These are phyloP conservation scores for Lerista edwardsae DNA, from an alignment of 2,797 vertebrate genomes.

Conservation along the genomic window DNA sequence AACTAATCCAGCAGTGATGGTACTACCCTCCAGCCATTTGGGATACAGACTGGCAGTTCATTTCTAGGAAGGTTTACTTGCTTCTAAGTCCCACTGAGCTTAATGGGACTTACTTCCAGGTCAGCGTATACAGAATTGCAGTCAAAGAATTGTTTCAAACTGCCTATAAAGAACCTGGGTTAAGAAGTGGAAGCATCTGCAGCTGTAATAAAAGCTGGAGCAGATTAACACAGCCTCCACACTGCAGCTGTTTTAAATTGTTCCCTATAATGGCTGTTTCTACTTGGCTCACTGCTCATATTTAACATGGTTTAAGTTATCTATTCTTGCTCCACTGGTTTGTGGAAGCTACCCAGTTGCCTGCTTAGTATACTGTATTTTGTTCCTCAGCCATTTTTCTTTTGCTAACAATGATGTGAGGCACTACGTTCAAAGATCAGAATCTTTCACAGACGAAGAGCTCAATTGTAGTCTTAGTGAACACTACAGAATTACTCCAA, in stretches of 20 bases:
- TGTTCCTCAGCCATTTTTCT: neutral
- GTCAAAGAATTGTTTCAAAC: neutral
- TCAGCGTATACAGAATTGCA: too few species aligned
- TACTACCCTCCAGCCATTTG: neutral
- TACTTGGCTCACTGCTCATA: neutral
- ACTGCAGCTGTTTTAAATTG: neutral
- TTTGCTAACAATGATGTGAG: neutral
- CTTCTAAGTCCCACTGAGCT: too few species aligned
- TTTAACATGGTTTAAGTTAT: neutral
- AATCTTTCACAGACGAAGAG: neutral
- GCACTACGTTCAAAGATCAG: neutral
- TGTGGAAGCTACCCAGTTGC: neutral
- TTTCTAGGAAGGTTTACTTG: too few species aligned
- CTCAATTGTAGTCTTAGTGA: neutral
- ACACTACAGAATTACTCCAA: neutral
- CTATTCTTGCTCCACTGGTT: neutral
- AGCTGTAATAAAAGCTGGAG: neutral
- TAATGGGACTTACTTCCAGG: too few species aligned
- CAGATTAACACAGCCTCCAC: neutral
- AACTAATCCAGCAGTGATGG: neutral
- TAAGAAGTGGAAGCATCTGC: neutral
- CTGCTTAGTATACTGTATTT: neutral
- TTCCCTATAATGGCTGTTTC: neutral
- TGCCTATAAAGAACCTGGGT: neutral
- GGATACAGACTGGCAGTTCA: neutral